These are phyloP conservation scores for Mnemiopsis leidyi DNA, from an alignment of 37 sponge, comb jelly and placozoan genomes.

Conservation along the genomic window DNA sequence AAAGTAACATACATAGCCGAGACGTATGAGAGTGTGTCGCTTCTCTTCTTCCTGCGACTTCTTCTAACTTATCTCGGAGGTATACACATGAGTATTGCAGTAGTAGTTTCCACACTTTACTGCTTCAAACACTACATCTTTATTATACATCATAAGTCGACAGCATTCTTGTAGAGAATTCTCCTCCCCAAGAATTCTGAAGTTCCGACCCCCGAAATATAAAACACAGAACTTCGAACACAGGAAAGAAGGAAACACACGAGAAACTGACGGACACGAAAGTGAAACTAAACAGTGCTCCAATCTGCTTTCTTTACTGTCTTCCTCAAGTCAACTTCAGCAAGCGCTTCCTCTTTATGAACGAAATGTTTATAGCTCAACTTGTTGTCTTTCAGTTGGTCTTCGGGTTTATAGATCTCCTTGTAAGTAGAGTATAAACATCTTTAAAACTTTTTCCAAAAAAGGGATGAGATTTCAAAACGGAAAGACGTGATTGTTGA, in stretches of 20 bases:
- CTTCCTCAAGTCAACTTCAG: background rate
- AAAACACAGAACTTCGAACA: too few relatives aligned
- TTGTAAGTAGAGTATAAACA: background rate
- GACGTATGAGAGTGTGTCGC: background rate
- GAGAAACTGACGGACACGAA: background rate
- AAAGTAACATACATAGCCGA: background rate
- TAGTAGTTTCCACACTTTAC: too few relatives aligned
- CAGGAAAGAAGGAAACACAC: background rate
- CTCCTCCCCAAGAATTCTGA: too few relatives aligned
- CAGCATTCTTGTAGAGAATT: too few relatives aligned
- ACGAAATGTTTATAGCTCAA: conserved; percentile 5
- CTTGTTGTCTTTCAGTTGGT: background rate
- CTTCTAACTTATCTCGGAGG: conserved; percentile 6
- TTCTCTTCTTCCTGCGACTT: background rate
- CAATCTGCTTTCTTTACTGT: background rate
- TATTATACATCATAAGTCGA: too few relatives aligned
- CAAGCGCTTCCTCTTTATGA: background rate
- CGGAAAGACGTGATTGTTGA: too few relatives aligned
- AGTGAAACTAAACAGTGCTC: conserved; percentile 26
- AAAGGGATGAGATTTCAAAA: too few relatives aligned
- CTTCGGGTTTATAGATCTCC: background rate
- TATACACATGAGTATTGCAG: too few relatives aligned
- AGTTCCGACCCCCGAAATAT: too few relatives aligned
- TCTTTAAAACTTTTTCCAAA: too few relatives aligned
- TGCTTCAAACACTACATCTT: too few relatives aligned